These are phyloP conservation scores for Pollachius pollachius DNA, from an alignment of 2,113 vertebrate genomes.

Conservation along the genomic window DNA sequence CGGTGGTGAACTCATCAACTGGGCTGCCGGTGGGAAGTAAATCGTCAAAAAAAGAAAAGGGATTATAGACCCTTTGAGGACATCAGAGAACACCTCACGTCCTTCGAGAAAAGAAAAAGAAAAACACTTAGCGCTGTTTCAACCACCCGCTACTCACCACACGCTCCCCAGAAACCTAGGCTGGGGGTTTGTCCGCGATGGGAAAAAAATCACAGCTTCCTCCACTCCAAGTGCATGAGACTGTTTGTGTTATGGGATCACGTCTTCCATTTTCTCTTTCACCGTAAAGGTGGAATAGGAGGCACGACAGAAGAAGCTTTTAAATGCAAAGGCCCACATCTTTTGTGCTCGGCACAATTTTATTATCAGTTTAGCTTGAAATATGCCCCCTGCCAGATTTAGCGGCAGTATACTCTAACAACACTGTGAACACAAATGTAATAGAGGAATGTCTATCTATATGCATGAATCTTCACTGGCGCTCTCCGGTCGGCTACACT, in stretches of 20 bases:
- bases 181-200: neutral
- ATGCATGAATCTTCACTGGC: neutral
- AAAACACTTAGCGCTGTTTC: slow-evolving; percentile 1
- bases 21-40: slow-evolving; percentile 11
- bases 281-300: neutral
- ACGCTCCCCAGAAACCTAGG: neutral
- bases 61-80: slow-evolving; percentile 6
- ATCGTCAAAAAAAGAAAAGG: slow-evolving; percentile 15
- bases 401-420: neutral
- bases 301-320: neutral
- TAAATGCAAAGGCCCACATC: slow-evolving; percentile 2
- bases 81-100: slow-evolving; percentile 24
- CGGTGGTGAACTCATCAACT: slow-evolving; percentile 27
- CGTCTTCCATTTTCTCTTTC: neutral
- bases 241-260: neutral
- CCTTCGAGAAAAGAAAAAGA: neutral
- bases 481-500: neutral
- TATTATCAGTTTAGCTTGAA: neutral
- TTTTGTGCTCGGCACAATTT: neutral
- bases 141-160: slow-evolving; percentile 14
- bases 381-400: slow-evolving; percentile 1
- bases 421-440: slow-evolving; percentile 1
- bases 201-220: neutral
- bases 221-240: neutral
- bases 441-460: neutral